These are phyloP conservation scores for Ethmia dodecea DNA, from an alignment of 2,888 invertebrate species.

Conservation along the genomic window DNA sequence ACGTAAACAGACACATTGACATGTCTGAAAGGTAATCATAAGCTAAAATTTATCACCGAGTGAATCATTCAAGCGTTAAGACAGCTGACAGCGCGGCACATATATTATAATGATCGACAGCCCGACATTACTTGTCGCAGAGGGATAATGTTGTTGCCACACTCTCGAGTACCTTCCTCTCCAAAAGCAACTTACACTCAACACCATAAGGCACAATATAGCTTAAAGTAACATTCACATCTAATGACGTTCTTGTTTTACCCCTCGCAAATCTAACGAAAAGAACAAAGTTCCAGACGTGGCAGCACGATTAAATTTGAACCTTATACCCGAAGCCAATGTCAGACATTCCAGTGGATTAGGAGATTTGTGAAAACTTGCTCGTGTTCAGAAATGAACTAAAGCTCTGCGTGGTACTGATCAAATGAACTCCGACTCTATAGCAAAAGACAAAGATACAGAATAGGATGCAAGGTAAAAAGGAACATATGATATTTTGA, in stretches of 20 bases:
- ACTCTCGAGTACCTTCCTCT: constrained; percentile 29
- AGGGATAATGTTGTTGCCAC: constrained; percentile 74
- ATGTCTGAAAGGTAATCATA: constrained; percentile 76
- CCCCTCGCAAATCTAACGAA: constrained; percentile 56
- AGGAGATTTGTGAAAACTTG: constrained; percentile 40
- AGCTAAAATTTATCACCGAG: constrained; percentile 76
- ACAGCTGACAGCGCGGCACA: constrained; percentile 75
- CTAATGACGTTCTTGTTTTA: constrained; percentile 43
- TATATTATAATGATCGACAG: constrained; percentile 77
- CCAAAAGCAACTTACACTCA: constrained; percentile 24
- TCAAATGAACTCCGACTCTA: constrained; percentile 20
- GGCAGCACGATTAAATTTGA: constrained; percentile 32
- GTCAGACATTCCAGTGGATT: constrained; percentile 39
- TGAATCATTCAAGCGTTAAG: constrained; percentile 75
- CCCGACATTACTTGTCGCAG: constrained; percentile 73
- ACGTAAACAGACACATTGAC: constrained; percentile 74
- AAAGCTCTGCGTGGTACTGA: constrained; percentile 28
- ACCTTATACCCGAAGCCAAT: constrained; percentile 38
- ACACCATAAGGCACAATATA: constrained; percentile 22
- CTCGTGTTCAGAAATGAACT: constrained; percentile 50
- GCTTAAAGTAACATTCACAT: constrained; percentile 9
- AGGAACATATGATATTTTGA: constrained; percentile 39
- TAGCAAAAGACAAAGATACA: constrained; percentile 15
- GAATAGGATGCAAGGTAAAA: constrained; percentile 19
- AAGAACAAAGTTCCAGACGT: constrained; percentile 61